These are phyloP conservation scores for Amaurobius ferox DNA, from an alignment of 2,888 invertebrate genomes.

Conservation along the genomic window DNA sequence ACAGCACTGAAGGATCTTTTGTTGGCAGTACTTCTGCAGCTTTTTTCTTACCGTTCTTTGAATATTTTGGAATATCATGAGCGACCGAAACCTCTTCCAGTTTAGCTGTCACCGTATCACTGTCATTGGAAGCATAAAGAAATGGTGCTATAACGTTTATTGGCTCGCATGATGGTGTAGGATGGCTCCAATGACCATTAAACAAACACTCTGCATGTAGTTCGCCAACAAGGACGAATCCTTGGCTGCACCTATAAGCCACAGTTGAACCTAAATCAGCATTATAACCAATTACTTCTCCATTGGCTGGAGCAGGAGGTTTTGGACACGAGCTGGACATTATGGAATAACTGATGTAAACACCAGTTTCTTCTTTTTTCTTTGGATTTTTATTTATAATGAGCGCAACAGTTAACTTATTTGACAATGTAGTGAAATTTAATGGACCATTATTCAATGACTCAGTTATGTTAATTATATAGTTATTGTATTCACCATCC, in stretches of 20 bases:
- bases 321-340: conserved; percentile 58
- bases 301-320: conserved; percentile 59
- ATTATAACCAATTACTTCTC: conserved; percentile 56
- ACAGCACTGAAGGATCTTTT: too few species aligned
- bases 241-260: conserved; percentile 46
- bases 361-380: conserved; percentile 45
- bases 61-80: conserved; percentile 10
- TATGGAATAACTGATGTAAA: conserved; percentile 56
- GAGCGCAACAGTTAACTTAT: conserved; percentile 54
- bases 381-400: conserved; percentile 25
- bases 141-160: conserved; percentile 24
- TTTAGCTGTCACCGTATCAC: conserved; percentile 58
- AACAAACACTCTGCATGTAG: conserved; percentile 55
- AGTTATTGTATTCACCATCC: conserved; percentile 45
- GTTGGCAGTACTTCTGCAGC: background rate
- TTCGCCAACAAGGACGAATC: conserved; percentile 53
- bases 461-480: conserved; percentile 47
- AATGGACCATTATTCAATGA: conserved; percentile 30
- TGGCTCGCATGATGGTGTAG: conserved; percentile 53
- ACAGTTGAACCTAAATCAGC: conserved; percentile 56
- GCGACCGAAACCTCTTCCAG: conserved; percentile 28
- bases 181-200: conserved; percentile 64
- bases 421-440: conserved; percentile 62
- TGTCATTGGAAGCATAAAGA: conserved; percentile 52
- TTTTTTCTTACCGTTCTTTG: conserved; percentile 36